Base-by-base conservation (phyloP, 1,140 invertebrate species). In the Hesperophylax magnus region DNA sequence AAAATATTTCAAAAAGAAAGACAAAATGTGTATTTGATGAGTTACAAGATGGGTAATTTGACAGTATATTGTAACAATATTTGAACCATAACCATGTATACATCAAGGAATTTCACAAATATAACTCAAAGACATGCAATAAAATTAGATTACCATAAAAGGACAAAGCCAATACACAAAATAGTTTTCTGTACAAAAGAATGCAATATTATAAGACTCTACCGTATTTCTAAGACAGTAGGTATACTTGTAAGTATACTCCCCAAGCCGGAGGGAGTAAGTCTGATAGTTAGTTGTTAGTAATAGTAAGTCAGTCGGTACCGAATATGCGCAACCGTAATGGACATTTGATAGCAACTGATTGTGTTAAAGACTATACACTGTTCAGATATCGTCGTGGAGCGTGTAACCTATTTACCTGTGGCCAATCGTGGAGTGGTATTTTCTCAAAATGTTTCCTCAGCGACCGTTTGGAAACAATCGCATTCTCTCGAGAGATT, bases 381-480 rank as follows among this genome's bases (percentile, higher is more conserved):
- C 11, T 47, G 22, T n/a, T 3, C 63, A 17, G 22, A 14, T 34
- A 67, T 34, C 22, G 22, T 15, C 34, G 39, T 24, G 67, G 67
- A 71, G 39, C 67, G 67, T 71, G 67, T 71, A 71, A 52, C 67
- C 67, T 20, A 71, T 71, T 71, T 71, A 24, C 17, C n/a, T 20
- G 67, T 53, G 47, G 24, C 67, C 67, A 20, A 71, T 71, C 24
- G 67, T 52, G 67, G 39, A 52, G n/a, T 71, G 34, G 67, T 20
- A 9, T 67, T 31, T 67, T 67, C 63, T 67, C 67, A 52, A 71
- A 71, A 52, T 24, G 39, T 71, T 71, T 71, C 67, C 67, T 71
- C 31, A 71, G 34, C 34, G 63, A 39, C 39, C 39, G 22, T 47
- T 67, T 22, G 67, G 67, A 71, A 71, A 71, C 67, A 71, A 71